Percentiles rank a stretch among this genome's conserved stretches.
Evolutionary conservation across 2,888 invertebrate species (phyloP).

Genomic region (Gymnosoma rotundatum): DNA sequence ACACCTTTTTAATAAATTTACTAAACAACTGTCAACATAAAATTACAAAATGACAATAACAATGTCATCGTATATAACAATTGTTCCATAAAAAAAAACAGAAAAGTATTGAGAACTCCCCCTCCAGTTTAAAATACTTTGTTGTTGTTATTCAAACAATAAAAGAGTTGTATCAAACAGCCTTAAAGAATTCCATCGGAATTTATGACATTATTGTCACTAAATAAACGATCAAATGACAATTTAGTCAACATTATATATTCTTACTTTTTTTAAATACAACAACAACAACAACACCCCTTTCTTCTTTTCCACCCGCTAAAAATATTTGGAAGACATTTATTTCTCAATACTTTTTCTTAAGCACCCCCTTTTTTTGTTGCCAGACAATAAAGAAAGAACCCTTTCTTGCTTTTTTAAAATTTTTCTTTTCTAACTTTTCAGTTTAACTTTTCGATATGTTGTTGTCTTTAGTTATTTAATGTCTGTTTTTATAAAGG

Average conservation of each 20-base stretch:
- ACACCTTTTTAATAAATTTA: constrained; percentile 69
- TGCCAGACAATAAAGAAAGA: constrained; percentile 5
- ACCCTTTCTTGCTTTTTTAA: constrained; percentile 42
- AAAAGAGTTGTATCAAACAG: constrained; percentile 14
- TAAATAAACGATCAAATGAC: constrained; percentile 82
- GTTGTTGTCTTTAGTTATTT: constrained; percentile 59
- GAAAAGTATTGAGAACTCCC: constrained; percentile 54
- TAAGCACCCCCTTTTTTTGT: constrained; percentile 28
- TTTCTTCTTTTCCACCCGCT: neutral
- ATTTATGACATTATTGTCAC: constrained; percentile 78
- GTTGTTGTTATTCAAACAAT: constrained; percentile 23
- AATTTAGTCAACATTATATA: constrained; percentile 75
- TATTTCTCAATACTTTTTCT: constrained; percentile 57
- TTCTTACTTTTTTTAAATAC: constrained; percentile 30
- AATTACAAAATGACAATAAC: constrained; percentile 59
- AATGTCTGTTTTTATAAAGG: constrained; percentile 18
- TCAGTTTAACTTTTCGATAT: constrained; percentile 67
- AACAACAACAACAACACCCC: constrained; percentile 39
- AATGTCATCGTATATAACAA: constrained; percentile 52
- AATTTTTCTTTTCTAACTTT: neutral
- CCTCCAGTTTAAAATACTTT: constrained; percentile 32
- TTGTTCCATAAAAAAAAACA: constrained; percentile 28
- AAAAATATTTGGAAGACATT: constrained; percentile 35
- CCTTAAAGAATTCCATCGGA: constrained; percentile 55
- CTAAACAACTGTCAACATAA: constrained; percentile 69